Conservation (phyloP, 2,888 invertebrate genomes). For the Sphecodes monilicornis region DNA sequence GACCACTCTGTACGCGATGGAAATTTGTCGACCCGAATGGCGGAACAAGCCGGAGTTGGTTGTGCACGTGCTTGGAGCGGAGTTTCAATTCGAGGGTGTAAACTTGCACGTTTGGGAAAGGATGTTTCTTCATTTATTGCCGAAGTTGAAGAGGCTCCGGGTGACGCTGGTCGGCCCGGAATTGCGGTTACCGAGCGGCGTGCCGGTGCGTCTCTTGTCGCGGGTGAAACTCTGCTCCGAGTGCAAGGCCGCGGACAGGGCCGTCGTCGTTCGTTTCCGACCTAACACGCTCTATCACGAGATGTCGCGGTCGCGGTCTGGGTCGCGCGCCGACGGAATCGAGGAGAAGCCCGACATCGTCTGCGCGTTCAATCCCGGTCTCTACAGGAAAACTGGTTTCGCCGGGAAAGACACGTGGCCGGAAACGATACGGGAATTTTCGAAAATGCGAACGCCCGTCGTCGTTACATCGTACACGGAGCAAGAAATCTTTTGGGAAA, state of each 20-base stretch:
- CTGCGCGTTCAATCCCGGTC: slow-evolving; percentile 90
- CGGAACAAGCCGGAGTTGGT: slow-evolving; percentile 65
- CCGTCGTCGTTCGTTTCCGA: slow-evolving; percentile 74
- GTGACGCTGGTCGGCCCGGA: slow-evolving; percentile 89
- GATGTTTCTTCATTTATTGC: slow-evolving; percentile 88
- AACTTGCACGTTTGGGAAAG: slow-evolving; percentile 90
- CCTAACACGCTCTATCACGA: slow-evolving; percentile 83
- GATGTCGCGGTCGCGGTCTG: slow-evolving; percentile 54
- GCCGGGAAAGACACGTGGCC: slow-evolving; percentile 89
- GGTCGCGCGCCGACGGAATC: slow-evolving; percentile 31
- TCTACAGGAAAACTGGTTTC: slow-evolving; percentile 89
- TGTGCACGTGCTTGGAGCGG: slow-evolving; percentile 88
- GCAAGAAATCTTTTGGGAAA: slow-evolving; percentile 88
- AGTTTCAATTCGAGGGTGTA: slow-evolving; percentile 90
- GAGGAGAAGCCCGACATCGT: slow-evolving; percentile 83
- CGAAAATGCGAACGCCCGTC: slow-evolving; percentile 87
- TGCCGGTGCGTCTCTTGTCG: slow-evolving; percentile 86
- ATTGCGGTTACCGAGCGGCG: slow-evolving; percentile 85
- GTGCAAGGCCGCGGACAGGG: slow-evolving; percentile 70
- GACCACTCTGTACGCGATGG: slow-evolving; percentile 87
- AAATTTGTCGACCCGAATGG: slow-evolving; percentile 81
- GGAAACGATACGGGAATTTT: slow-evolving; percentile 86
- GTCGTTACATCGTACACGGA: slow-evolving; percentile 89
- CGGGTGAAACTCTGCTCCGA: slow-evolving; percentile 82
- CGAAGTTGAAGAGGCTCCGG: slow-evolving; percentile 86